Percentiles rank a stretch among this genome's conserved stretches.
phyloP scores from a whole-genome alignment of 2,888 invertebrate species.

The Ichneumoninae sp. region DNA sequence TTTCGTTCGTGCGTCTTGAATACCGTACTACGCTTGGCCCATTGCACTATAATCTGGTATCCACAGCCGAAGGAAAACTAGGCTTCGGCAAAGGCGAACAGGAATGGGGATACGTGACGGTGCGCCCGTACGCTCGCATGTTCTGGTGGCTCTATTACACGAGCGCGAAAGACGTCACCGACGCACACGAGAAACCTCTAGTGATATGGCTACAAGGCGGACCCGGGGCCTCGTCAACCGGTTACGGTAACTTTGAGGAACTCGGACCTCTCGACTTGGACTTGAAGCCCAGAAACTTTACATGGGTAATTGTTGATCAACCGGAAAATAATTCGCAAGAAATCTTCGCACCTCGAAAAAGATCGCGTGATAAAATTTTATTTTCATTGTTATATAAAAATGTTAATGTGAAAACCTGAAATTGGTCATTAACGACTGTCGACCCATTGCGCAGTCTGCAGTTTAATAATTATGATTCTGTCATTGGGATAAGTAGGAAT shows the following conservation, averaged over 20 bases:
- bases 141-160: conserved; percentile 95
- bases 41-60: neutral
- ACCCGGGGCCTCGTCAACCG: conserved; percentile 92
- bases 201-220: conserved; percentile 97
- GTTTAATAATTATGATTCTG: neutral
- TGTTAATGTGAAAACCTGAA: neutral
- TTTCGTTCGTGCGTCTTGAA: conserved; percentile 11
- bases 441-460: neutral
- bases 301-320: conserved; percentile 88
- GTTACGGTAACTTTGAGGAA: conserved; percentile 95
- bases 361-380: neutral
- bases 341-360: neutral
- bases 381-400: neutral
- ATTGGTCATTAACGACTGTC: neutral
- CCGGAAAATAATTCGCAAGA: neutral
- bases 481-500: neutral
- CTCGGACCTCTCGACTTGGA: conserved; percentile 90
- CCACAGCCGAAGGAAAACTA: conserved; percentile 65
- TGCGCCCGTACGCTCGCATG: conserved; percentile 91
- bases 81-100: conserved; percentile 88
- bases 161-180: conserved; percentile 86
- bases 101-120: conserved; percentile 90
- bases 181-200: conserved; percentile 88
- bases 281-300: conserved; percentile 88
- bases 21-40: neutral